Evolutionary conservation across 2,888 invertebrate species (phyloP), one percentile per base, ranked within the genome.

Genomic region (Glyphotaelius pellucidus): DNA sequence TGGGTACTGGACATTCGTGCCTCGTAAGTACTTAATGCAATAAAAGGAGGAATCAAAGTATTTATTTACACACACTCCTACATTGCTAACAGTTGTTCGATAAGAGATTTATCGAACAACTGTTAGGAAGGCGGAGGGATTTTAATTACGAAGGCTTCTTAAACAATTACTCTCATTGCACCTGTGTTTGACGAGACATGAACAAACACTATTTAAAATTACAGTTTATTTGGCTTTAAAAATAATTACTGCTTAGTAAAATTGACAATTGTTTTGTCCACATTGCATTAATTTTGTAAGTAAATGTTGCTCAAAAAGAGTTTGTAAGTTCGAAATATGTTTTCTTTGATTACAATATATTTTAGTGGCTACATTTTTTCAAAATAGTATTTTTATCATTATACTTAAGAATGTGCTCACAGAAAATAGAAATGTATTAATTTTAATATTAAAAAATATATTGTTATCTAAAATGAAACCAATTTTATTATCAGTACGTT

Each of bases 1-100:
- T 31, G 30, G 67, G 67, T 52, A 38, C n/a, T 25, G 25, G 79
- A 52, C 89, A 84, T 93, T 91, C 93, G 93, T 96, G 96, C 93
- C 95, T 91, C 95, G 95, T 96, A 96, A 96, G 96, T 95, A 95
- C 95, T 96, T 96, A 96, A 96, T 96, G 96, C 94, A 96, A 96
- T 96, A 96, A 96, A 95, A 95, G 80, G 35, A 35, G n/a, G 80
- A 84, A 89, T 79, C 25, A 84, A 80, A 89, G 81, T 30, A 67
- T 89, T 89, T 89, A 89, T 81, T 25, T 79, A 12, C 52, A 91
- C 15, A 89, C 35, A 83, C 47, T 35, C 80, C n/a, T n/a, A 91
- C 89, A 32, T 9, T 67, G 31, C n/a, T 42, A 30, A 38, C 12
- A 32, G 85, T 79, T 35, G 52, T 47, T 79, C 32, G 38, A 85